Evolutionary conservation across 2,888 invertebrate species (phyloP).

Genomic region (Pammene fasciana): DNA sequence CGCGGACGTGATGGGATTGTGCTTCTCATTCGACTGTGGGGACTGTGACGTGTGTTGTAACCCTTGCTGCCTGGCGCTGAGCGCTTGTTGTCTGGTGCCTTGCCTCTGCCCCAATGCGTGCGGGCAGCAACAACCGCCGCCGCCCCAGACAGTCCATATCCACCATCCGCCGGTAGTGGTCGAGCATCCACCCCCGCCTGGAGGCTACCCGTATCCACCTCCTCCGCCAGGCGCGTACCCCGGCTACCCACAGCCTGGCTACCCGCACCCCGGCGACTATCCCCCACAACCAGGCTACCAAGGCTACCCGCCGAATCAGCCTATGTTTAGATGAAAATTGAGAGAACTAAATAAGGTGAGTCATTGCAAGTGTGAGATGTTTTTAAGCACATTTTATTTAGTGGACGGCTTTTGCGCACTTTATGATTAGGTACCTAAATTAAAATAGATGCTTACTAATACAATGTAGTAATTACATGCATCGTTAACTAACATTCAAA

Average conservation of each 20-base stretch:
- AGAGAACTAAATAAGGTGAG: slow-evolving; percentile 48
- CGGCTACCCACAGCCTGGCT: slow-evolving; percentile 58
- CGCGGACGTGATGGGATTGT: slow-evolving; percentile 69
- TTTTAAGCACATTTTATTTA: slow-evolving; percentile 21
- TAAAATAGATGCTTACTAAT: not conserved
- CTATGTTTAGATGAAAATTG: slow-evolving; percentile 62
- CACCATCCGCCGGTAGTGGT: slow-evolving; percentile 67
- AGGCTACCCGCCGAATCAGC: slow-evolving; percentile 58
- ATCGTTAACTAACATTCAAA: not conserved
- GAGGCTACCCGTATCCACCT: slow-evolving; percentile 49
- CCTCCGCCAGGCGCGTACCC: slow-evolving; percentile 58
- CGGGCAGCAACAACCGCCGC: slow-evolving; percentile 70
- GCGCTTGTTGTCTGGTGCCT: slow-evolving; percentile 75
- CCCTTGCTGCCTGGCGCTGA: slow-evolving; percentile 73
- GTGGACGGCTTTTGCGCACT: slow-evolving; percentile 56
- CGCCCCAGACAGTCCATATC: slow-evolving; percentile 66
- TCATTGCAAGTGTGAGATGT: slow-evolving; percentile 43
- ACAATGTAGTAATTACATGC: too few species aligned
- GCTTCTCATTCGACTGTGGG: slow-evolving; percentile 73
- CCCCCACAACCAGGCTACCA: slow-evolving; percentile 51
- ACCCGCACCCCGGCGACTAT: slow-evolving; percentile 43
- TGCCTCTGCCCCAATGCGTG: slow-evolving; percentile 78
- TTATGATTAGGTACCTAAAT: not conserved
- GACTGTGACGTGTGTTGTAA: slow-evolving; percentile 74
- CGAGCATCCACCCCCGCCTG: slow-evolving; percentile 56